Evolutionary conservation across 2,888 invertebrate species (phyloP), one percentile per base, ranked within the genome.

Genomic region (Stegana nigrithorax): DNA sequence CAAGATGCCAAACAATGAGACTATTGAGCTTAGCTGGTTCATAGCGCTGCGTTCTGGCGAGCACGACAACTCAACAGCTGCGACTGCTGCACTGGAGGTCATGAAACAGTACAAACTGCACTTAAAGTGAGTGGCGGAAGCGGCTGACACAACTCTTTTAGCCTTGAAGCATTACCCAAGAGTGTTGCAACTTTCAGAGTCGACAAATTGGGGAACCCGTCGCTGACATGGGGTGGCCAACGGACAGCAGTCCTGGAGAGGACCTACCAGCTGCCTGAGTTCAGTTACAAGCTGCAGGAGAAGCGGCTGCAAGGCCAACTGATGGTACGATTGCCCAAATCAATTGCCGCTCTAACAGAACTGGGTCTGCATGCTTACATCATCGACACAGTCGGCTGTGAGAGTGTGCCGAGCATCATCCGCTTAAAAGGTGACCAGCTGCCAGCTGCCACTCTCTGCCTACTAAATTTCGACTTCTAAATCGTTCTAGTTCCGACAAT

Each of bases 161-260:
- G 39, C 14, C 3, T 58, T 2, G 17, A 25, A n/a, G 8, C 12
- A 51, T 42, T 12, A 51, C 36, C 39, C 10, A 14, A 14, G 10
- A 23, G 26, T n/a, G 23, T 4, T 14, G 6, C 23, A 19, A 25
- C 17, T 59, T 56, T 5, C 58, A 84, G 84, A 65, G 74, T 84
- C 39, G 77, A 73, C 19, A 78, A 81, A 64, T 81, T 81, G 61
- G 74, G 70, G 6, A 84, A 81, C 67, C 84, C 83, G 0, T 78
- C 76, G 1, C 65, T 84, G 7, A 68, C 80, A 2, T 85, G 84
- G 84, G 84, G 84, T 8, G 85, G 84, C 0, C 71, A 73, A n/a
- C 60, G 78, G 1, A 73, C 67, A 58, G 73, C 74, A 25, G 68
- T 84, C 2, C 66, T 71, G 14, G 78, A 73, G 36, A 68, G 68